phyloP scores from a whole-genome alignment of 2,113 vertebrate genomes.

The Zosterops borbonicus region DNA sequence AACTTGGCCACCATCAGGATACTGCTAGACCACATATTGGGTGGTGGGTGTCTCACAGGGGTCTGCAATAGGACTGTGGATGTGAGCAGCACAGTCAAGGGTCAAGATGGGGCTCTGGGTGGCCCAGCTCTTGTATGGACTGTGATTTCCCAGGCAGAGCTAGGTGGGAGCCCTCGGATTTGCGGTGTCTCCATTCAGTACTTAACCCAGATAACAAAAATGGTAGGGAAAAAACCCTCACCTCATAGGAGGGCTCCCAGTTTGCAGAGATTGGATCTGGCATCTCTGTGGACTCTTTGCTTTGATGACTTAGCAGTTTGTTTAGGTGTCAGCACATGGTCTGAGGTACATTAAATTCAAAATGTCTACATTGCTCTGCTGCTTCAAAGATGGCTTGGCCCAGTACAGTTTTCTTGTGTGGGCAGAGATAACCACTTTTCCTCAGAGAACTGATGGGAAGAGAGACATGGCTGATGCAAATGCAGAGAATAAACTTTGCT shows the following conservation, averaged over 20 bases:
- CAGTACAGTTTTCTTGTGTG: neutral
- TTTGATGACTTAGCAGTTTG: neutral
- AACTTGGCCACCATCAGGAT: neutral
- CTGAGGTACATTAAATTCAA: neutral
- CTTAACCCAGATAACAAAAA: neutral
- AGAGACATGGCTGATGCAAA: neutral
- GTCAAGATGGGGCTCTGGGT: neutral
- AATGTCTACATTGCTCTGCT: neutral
- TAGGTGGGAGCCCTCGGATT: neutral
- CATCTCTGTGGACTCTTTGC: neutral
- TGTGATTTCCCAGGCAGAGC: neutral
- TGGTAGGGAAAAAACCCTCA: fast-evolving
- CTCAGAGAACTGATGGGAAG: fast-evolving
- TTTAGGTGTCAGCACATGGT: neutral
- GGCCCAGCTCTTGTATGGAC: neutral
- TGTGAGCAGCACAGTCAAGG: neutral
- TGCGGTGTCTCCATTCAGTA: neutral
- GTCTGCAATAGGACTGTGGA: neutral
- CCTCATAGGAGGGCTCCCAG: neutral
- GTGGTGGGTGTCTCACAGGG: neutral
- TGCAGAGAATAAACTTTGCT: neutral
- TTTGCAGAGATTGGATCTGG: neutral
- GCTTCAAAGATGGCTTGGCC: neutral
- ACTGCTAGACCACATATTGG: neutral
- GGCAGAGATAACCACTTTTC: neutral